Evolutionary conservation across 2,797 vertebrate genomes (phyloP).

Genomic region (Melanotaenia maccullochi): DNA sequence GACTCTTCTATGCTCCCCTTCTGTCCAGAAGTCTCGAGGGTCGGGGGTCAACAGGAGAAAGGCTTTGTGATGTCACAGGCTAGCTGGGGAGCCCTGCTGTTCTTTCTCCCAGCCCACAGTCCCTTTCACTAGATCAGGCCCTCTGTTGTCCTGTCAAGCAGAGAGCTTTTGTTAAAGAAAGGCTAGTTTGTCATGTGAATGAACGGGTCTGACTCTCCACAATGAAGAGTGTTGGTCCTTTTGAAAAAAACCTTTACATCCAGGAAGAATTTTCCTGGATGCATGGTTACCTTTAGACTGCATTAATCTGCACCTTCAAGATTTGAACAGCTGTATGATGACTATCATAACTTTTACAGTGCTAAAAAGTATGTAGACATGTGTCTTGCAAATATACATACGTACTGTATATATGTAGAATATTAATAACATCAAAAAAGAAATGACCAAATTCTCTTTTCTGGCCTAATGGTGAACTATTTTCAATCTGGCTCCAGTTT

Average conservation of each 20-base stretch:
- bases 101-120: conserved; percentile 69
- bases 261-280: conserved; percentile 11
- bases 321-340: conserved; percentile 7
- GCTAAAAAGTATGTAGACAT: background rate
- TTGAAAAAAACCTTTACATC: conserved; percentile 32
- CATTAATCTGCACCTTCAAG: conserved; percentile 17
- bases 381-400: background rate
- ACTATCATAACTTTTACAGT: background rate
- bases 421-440: background rate
- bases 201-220: conserved; percentile 36
- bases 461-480: conserved; percentile 31
- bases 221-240: conserved; percentile 18
- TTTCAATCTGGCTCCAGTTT: conserved; percentile 66
- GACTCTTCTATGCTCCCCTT: conserved; percentile 73
- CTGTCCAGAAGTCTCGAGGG: conserved; percentile 83
- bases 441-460: conserved; percentile 23
- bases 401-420: background rate
- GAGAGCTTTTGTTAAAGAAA: conserved; percentile 67
- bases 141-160: conserved; percentile 68
- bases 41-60: conserved; percentile 84
- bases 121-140: conserved; percentile 74
- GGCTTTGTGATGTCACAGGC: conserved; percentile 87
- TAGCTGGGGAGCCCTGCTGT: conserved; percentile 73
- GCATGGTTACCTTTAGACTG: background rate
- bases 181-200: conserved; percentile 61